These are phyloP conservation scores for Scomber colias DNA, from an alignment of 2,113 vertebrate genomes.

Conservation along the genomic window DNA sequence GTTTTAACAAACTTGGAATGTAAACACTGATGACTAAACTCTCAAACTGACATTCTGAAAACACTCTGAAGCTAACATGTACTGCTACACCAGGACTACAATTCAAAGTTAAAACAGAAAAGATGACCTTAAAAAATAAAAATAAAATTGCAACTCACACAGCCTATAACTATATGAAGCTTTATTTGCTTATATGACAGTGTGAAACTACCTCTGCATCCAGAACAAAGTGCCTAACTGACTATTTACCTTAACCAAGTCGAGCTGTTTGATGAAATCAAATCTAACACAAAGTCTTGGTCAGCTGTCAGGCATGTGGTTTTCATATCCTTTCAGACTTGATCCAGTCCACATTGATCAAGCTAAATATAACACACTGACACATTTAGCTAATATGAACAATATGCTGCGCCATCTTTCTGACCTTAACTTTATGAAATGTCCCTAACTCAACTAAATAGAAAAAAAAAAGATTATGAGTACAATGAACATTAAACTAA, in stretches of 20 bases:
- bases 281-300: slow-evolving; percentile 21
- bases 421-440: not conserved
- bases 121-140: not conserved
- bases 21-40: slow-evolving; percentile 3
- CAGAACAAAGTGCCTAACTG: not conserved
- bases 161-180: not conserved
- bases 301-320: slow-evolving; percentile 54
- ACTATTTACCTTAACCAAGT: slow-evolving; percentile 9
- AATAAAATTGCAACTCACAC: not conserved
- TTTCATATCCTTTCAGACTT: slow-evolving; percentile 53
- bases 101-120: not conserved
- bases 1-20: slow-evolving; percentile 32
- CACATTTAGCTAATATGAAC: slow-evolving; percentile 7
- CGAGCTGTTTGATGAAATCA: slow-evolving; percentile 29
- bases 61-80: not conserved
- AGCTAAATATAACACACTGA: slow-evolving; percentile 26
- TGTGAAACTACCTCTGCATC: not conserved
- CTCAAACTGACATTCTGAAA: not conserved
- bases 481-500: not conserved
- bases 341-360: slow-evolving; percentile 32
- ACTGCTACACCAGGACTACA: not conserved
- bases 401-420: slow-evolving; percentile 2
- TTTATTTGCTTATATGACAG: not conserved
- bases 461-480: not conserved
- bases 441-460: not conserved